Conservation (phyloP, 2,113 vertebrate genomes). For the Micronycteris hirsuta region DNA sequence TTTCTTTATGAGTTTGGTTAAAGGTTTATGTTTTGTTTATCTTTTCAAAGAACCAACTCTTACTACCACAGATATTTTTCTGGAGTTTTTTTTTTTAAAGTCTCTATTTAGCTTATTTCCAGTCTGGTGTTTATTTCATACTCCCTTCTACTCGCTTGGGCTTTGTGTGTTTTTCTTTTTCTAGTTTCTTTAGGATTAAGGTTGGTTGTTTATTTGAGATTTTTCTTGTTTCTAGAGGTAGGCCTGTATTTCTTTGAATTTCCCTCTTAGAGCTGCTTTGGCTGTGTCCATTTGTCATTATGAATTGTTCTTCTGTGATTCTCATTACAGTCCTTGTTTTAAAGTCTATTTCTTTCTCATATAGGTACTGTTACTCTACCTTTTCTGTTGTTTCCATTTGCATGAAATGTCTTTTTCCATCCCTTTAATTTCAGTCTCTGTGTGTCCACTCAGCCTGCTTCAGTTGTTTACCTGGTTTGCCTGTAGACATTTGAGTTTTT, state of each 20-base stretch:
- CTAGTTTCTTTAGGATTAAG: not conserved
- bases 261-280: not conserved
- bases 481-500: not conserved
- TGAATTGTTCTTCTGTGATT: not conserved
- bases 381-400: not conserved
- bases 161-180: not conserved
- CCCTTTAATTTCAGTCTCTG: not conserved
- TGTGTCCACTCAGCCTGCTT: not conserved
- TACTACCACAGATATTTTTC: not conserved
- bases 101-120: not conserved
- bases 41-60: not conserved
- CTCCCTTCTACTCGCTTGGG: not conserved
- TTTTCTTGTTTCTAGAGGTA: not conserved
- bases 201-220: not conserved
- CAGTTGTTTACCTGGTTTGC: not conserved
- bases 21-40: not conserved
- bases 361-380: not conserved
- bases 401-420: not conserved
- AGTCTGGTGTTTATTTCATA: not conserved
- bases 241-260: not conserved
- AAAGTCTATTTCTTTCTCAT: not conserved
- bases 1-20: not conserved
- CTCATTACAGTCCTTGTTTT: not conserved
- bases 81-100: not conserved
- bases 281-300: not conserved